These are phyloP conservation scores for Ianthella basta DNA, from an alignment of 37 sponge, comb jelly and placozoan genomes.

Conservation along the genomic window DNA sequence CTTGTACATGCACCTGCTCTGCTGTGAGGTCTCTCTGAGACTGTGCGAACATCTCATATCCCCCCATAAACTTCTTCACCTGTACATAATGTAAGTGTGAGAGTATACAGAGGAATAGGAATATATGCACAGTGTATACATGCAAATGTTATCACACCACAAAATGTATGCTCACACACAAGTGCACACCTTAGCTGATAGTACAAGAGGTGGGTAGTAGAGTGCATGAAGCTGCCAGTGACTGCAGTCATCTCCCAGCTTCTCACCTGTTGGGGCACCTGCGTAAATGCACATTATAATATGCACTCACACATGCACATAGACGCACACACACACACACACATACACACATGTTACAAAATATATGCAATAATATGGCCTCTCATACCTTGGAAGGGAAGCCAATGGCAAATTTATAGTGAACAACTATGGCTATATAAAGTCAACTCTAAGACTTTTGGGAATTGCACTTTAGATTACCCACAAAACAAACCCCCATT, in stretches of 20 bases:
- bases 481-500: too few species aligned
- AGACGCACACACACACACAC: slow-evolving; percentile 20
- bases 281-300: not conserved
- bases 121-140: not conserved
- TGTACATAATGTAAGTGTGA: not conserved
- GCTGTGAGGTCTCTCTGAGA: slow-evolving; percentile 94
- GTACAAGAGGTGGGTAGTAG: slow-evolving; percentile 95
- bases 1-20: too few species aligned
- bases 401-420: too few species aligned
- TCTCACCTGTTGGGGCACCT: slow-evolving; percentile 87
- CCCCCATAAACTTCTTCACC: slow-evolving; percentile 97
- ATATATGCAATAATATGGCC: too few species aligned
- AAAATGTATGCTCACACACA: not conserved
- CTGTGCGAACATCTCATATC: slow-evolving; percentile 95
- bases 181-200: slow-evolving; percentile 84
- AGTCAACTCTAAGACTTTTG: too few species aligned
- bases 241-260: slow-evolving; percentile 48
- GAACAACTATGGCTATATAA: too few species aligned
- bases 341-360: too few species aligned
- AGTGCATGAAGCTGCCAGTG: slow-evolving; percentile 99
- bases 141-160: not conserved
- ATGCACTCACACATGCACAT: too few species aligned
- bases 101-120: not conserved
- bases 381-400: too few species aligned
- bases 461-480: too few species aligned